Evolutionary conservation across 2,113 vertebrate genomes (phyloP).

Genomic region (Aegithalos caudatus): DNA sequence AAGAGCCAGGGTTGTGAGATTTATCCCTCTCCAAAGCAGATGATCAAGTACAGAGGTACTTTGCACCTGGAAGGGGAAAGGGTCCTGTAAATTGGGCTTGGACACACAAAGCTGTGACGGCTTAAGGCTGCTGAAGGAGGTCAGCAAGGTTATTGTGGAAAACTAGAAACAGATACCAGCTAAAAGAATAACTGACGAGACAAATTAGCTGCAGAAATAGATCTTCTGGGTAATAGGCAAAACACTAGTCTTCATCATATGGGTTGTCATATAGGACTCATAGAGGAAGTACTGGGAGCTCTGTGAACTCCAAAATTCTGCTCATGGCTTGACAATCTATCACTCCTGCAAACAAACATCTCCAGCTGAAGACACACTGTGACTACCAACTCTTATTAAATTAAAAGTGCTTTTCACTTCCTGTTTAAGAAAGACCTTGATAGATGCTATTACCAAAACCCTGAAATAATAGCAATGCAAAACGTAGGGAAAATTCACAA

Average conservation of each 20-base stretch:
- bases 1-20: neutral
- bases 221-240: neutral
- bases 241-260: neutral
- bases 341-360: neutral
- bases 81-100: neutral
- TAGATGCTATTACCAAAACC: neutral
- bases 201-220: neutral
- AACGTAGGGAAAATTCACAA: neutral
- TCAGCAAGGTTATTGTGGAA: neutral
- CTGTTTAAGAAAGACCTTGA: neutral
- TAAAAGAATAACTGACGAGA: neutral
- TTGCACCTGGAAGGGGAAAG: neutral
- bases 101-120: rapidly evolving
- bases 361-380: neutral
- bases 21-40: neutral
- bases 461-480: neutral
- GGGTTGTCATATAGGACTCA: neutral
- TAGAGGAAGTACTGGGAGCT: neutral
- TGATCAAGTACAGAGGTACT: neutral
- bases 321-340: neutral
- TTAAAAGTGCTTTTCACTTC: neutral
- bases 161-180: neutral
- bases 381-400: neutral
- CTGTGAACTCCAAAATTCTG: neutral
- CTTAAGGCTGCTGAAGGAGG: neutral